A percentile compares a stretch with the other conserved stretches of the same genome.
phyloP scores from a whole-genome alignment of 2,113 vertebrate species.

The Elephas maximus region DNA sequence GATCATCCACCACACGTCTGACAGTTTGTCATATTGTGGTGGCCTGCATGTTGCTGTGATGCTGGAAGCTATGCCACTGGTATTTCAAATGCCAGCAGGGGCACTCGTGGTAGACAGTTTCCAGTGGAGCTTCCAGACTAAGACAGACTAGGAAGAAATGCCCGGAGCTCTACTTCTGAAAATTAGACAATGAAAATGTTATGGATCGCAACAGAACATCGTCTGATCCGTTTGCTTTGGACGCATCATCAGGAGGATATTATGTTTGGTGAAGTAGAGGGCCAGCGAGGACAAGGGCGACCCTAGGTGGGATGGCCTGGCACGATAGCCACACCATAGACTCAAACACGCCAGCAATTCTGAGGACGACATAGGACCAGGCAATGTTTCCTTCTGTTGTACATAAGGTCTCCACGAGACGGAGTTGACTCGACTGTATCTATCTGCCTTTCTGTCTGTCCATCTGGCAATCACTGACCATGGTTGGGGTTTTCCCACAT shows the following conservation, averaged over 20 bases:
- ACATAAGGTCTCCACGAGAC: background rate
- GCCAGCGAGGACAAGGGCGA: too few species aligned
- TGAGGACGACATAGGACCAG: background rate
- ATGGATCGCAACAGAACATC: background rate
- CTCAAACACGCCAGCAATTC: background rate
- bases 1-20: background rate
- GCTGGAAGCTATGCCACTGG: background rate
- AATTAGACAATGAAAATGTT: too few species aligned
- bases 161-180: background rate
- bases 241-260: background rate
- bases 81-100: background rate
- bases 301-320: too few species aligned
- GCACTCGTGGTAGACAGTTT: background rate
- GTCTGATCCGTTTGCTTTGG: background rate
- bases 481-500: background rate
- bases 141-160: background rate
- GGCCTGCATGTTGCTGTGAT: background rate
- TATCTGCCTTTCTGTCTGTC: too few species aligned
- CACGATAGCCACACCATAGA: too few species aligned
- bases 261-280: too few species aligned
- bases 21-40: background rate
- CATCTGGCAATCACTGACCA: background rate
- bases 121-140: background rate
- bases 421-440: too few species aligned
- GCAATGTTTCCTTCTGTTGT: background rate